Percentiles rank a stretch among this genome's conserved stretches.
Conservation (phyloP, 2,888 invertebrate genomes). For the Torymus tubicola region DNA sequence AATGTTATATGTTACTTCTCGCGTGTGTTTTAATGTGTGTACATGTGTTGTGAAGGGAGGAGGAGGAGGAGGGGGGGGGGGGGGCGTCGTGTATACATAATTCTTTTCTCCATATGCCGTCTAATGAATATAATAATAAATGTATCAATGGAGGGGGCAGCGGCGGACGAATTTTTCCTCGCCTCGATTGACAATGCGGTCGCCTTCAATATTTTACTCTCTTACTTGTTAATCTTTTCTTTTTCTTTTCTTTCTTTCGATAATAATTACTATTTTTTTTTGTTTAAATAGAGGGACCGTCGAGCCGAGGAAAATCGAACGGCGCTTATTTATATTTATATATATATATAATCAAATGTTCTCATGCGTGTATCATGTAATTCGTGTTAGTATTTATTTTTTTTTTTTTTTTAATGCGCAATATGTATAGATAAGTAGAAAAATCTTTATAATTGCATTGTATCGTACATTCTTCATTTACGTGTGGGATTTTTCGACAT, state of each 20-base stretch:
- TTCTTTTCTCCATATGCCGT: conserved; percentile 12
- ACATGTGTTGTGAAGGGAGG: no score
- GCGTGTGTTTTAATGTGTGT: neutral
- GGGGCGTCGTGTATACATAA: conserved; percentile 33
- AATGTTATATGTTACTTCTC: conserved; percentile 17
- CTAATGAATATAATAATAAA: conserved; percentile 7
- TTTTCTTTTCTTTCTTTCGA: neutral
- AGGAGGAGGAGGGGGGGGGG: no score
- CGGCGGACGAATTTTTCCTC: conserved; percentile 16
- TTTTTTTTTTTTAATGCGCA: conserved; percentile 45
- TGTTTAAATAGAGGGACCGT: neutral
- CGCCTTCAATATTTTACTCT: neutral
- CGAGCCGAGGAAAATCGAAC: conserved; percentile 41
- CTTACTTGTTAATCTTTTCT: neutral
- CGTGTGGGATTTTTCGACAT: conserved; percentile 26
- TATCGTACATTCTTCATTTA: conserved; percentile 51
- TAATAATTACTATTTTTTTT: conserved; percentile 3
- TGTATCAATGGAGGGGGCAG: no score
- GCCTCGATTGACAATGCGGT: conserved; percentile 7
- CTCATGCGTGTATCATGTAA: conserved; percentile 56
- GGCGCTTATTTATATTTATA: conserved; percentile 36
- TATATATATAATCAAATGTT: conserved; percentile 57
- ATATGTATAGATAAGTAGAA: conserved; percentile 68
- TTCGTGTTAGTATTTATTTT: conserved; percentile 41
- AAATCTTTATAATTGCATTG: conserved; percentile 62